Evolutionary conservation across 2,888 invertebrate genomes (phyloP).

Genomic region (Agrotis exclamationis): DNA sequence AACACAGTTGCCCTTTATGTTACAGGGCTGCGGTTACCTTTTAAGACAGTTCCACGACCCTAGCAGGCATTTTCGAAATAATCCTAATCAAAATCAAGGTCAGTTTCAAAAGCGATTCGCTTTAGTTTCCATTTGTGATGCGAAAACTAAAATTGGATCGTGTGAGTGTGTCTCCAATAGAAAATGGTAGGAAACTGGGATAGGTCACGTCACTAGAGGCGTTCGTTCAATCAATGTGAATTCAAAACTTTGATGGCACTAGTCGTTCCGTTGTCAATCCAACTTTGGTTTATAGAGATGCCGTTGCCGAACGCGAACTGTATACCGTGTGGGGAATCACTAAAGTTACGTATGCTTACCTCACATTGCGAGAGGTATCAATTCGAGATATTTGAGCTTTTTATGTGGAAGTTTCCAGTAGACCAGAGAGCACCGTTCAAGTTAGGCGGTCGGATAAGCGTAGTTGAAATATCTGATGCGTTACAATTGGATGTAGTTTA

Average conservation of each 20-base stretch:
- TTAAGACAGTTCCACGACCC: too few relatives aligned
- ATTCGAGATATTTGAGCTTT: slow-evolving; percentile 19
- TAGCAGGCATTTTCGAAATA: neutral
- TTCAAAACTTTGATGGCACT: slow-evolving; percentile 75
- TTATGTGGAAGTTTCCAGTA: neutral
- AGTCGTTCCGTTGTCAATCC: slow-evolving; percentile 66
- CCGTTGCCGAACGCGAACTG: slow-evolving; percentile 64
- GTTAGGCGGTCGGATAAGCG: neutral
- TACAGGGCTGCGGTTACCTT: too few relatives aligned
- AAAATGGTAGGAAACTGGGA: slow-evolving; percentile 46
- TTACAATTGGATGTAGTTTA: too few relatives aligned
- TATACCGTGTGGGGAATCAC: slow-evolving; percentile 46
- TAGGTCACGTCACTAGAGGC: slow-evolving; percentile 63
- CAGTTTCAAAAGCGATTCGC: slow-evolving; percentile 12
- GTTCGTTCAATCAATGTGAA: slow-evolving; percentile 72
- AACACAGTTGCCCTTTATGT: too few relatives aligned
- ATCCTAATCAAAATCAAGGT: neutral
- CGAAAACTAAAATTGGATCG: slow-evolving; percentile 50
- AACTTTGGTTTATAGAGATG: slow-evolving; percentile 70
- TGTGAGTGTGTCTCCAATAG: slow-evolving; percentile 38
- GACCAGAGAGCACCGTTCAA: neutral
- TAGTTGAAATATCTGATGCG: neutral
- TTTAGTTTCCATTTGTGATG: slow-evolving; percentile 30
- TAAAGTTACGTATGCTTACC: slow-evolving; percentile 27
- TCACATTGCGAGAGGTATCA: slow-evolving; percentile 8